Evolutionary conservation across 2,113 vertebrate species (phyloP).

Genomic region (Daphoenositta chrysoptera): DNA sequence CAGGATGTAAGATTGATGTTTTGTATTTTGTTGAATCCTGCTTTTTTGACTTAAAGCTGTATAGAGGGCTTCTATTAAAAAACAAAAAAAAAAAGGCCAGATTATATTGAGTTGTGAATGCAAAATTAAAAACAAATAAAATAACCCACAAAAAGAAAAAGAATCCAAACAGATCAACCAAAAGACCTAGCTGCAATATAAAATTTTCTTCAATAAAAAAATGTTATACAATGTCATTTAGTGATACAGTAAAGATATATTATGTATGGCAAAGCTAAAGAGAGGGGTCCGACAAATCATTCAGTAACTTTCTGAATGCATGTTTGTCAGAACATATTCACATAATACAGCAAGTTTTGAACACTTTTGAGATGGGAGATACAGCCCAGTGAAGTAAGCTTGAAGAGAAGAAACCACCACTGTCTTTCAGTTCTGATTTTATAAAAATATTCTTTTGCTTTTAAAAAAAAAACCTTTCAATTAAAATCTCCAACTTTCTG

Average conservation of each 20-base stretch:
- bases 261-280: not conserved
- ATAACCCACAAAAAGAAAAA: not conserved
- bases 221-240: not conserved
- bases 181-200: not conserved
- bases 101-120: not conserved
- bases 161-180: not conserved
- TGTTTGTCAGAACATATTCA: not conserved
- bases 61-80: not conserved
- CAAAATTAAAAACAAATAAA: not conserved
- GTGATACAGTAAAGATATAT: not conserved
- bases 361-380: not conserved
- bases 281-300: not conserved
- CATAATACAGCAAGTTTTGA: not conserved
- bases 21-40: not conserved
- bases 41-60: not conserved
- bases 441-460: not conserved
- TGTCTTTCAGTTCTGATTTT: not conserved
- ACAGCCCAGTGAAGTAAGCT: not conserved
- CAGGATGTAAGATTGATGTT: not conserved
- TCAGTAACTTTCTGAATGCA: not conserved
- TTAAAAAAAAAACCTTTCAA: not conserved
- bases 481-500: not conserved
- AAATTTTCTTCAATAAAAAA: not conserved
- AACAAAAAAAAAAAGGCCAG: not conserved
- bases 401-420: not conserved